Evolutionary conservation across 1,140 invertebrate species (phyloP).

Genomic region (Zaprionus ghesquierei): DNA sequence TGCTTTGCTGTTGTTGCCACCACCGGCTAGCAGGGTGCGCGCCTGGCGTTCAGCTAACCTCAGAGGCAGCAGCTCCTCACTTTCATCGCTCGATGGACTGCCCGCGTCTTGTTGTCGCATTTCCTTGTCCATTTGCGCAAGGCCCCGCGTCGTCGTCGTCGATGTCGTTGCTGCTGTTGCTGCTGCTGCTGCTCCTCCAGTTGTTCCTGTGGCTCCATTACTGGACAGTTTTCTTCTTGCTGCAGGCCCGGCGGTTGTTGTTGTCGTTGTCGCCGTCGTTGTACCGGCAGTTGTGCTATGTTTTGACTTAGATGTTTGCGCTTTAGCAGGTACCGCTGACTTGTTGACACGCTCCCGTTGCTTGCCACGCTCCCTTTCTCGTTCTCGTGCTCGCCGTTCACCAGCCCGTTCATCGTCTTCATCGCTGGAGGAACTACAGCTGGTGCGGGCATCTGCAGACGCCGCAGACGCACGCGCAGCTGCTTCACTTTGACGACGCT

Average conservation of each 20-base stretch:
- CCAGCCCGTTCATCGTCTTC: constrained; percentile 24
- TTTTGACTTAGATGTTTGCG: constrained; percentile 71
- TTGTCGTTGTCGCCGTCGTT: constrained; percentile 9
- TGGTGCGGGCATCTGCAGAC: constrained; percentile 73
- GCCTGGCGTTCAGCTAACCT: constrained; percentile 37
- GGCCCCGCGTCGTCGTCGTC: constrained; percentile 58
- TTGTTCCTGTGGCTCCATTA: constrained; percentile 20
- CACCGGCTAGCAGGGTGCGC: neutral
- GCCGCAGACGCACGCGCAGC: constrained; percentile 53
- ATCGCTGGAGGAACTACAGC: constrained; percentile 82
- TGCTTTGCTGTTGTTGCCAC: constrained; percentile 2
- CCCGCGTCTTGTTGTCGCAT: constrained; percentile 83
- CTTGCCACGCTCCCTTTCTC: constrained; percentile 4
- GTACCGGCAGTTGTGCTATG: constrained; percentile 21
- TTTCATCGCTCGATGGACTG: constrained; percentile 87
- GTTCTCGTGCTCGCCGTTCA: constrained; percentile 10
- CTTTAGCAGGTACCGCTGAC: constrained; percentile 74
- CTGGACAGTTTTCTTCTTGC: constrained; percentile 44
- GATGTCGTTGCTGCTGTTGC: constrained; percentile 80
- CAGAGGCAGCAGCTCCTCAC: constrained; percentile 88
- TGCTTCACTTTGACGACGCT: constrained; percentile 75
- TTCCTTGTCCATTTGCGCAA: constrained; percentile 87
- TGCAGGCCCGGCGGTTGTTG: constrained; percentile 19
- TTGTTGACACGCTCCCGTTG: constrained; percentile 27
- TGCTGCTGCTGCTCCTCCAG: constrained; percentile 3